Evolutionary conservation across 2,797 vertebrate genomes (phyloP).

Genomic region (Meriones psammophilus): DNA sequence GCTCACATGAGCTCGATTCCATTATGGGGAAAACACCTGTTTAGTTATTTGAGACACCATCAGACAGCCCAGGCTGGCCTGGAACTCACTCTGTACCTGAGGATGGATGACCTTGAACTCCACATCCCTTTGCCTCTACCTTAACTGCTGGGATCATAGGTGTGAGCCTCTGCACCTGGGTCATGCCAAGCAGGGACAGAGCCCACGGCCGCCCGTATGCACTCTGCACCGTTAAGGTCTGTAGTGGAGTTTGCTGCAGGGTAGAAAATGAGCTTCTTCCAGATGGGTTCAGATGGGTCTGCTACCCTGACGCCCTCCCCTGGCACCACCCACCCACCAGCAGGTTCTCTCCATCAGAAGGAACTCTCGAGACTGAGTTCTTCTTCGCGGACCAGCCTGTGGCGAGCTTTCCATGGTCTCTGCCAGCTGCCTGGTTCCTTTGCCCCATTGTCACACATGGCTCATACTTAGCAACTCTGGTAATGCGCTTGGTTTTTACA

Average conservation of each 20-base stretch:
- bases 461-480: too few relatives aligned
- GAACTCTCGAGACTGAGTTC: background rate
- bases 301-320: background rate
- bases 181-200: background rate
- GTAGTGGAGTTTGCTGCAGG: background rate
- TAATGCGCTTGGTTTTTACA: background rate
- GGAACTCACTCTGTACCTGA: background rate
- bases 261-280: background rate
- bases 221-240: background rate
- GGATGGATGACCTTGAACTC: background rate
- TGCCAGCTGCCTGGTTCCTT: background rate
- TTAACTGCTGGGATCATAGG: background rate
- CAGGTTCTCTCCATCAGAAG: background rate
- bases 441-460: rapidly evolving
- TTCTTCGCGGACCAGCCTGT: background rate
- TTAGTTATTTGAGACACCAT: background rate
- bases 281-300: background rate
- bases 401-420: background rate
- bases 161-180: background rate
- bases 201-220: too few relatives aligned
- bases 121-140: background rate
- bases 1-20: background rate
- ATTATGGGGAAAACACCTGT: background rate
- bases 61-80: background rate
- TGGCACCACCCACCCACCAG: background rate